phyloP scores from a whole-genome alignment of 2,888 invertebrate genomes.

The Branchellion lobata region DNA sequence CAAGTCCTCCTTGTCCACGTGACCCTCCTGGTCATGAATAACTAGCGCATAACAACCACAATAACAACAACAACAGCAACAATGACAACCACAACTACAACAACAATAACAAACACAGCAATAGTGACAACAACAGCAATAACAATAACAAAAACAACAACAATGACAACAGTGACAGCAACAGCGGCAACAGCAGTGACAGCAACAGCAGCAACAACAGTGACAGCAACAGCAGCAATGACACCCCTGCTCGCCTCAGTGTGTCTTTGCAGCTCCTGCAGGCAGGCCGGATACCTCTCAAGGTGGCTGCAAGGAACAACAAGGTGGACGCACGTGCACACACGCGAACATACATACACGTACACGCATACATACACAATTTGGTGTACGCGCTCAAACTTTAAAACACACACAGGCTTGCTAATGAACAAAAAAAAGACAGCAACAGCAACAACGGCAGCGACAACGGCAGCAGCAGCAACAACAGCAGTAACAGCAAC shows the following conservation, averaged over 20 bases:
- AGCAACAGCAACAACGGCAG: neutral
- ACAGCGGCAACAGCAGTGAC: neutral
- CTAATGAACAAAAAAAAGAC: neutral
- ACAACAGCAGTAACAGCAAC: neutral
- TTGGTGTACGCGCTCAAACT: too few species aligned
- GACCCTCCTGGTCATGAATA: constrained; percentile 70
- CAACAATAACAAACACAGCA: neutral
- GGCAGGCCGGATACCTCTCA: constrained; percentile 81
- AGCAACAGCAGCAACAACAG: neutral
- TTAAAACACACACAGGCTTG: neutral
- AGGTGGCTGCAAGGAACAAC: constrained; percentile 79
- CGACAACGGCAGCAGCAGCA: neutral
- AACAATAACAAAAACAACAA: neutral
- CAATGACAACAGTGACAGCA: constrained; percentile 1
- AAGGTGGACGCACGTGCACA: neutral
- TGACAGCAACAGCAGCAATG: too few species aligned
- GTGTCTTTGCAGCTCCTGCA: constrained; percentile 91
- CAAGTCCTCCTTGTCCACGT: constrained; percentile 92
- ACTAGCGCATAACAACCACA: too few species aligned
- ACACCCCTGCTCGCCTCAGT: constrained; percentile 63
- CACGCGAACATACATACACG: too few species aligned
- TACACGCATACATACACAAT: too few species aligned
- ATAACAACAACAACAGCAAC: neutral
- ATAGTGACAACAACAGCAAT: neutral
- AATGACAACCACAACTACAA: constrained; percentile 20